phyloP scores from a whole-genome alignment of 2,888 invertebrate species.

The Chydorus sphaericus region DNA sequence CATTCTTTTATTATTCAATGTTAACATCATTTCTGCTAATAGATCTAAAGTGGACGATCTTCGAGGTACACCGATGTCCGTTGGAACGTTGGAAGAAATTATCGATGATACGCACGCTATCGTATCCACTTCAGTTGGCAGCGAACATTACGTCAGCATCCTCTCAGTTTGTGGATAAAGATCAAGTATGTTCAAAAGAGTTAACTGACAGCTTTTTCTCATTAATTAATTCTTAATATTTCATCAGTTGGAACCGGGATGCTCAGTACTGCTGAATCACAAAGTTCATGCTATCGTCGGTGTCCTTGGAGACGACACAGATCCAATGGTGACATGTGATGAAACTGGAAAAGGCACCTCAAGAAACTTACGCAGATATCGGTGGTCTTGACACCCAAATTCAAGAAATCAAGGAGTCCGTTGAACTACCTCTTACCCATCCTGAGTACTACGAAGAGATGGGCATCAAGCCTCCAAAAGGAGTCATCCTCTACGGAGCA shows the following conservation, averaged over 20 bases:
- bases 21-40: neutral
- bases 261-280: constrained; percentile 93
- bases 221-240: neutral
- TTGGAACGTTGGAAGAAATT: constrained; percentile 97
- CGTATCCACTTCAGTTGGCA: constrained; percentile 96
- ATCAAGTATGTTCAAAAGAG: constrained; percentile 53
- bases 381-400: constrained; percentile 95
- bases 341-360: constrained; percentile 98
- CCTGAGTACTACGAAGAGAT: constrained; percentile 99
- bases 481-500: constrained; percentile 90
- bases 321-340: constrained; percentile 99
- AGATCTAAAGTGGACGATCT: constrained; percentile 91
- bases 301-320: constrained; percentile 95
- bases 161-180: constrained; percentile 98
- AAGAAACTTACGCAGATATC: constrained; percentile 98
- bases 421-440: constrained; percentile 94
- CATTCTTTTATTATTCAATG: neutral
- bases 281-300: constrained; percentile 99
- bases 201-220: too few relatives aligned
- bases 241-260: constrained; percentile 76
- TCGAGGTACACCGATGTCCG: constrained; percentile 98
- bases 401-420: constrained; percentile 95
- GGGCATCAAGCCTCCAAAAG: constrained; percentile 99
- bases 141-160: constrained; percentile 98
- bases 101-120: constrained; percentile 99